Evolutionary conservation across 2,797 vertebrate genomes (phyloP), one percentile per base, ranked within the genome.

Genomic region (Neomorphus geoffroyi): DNA sequence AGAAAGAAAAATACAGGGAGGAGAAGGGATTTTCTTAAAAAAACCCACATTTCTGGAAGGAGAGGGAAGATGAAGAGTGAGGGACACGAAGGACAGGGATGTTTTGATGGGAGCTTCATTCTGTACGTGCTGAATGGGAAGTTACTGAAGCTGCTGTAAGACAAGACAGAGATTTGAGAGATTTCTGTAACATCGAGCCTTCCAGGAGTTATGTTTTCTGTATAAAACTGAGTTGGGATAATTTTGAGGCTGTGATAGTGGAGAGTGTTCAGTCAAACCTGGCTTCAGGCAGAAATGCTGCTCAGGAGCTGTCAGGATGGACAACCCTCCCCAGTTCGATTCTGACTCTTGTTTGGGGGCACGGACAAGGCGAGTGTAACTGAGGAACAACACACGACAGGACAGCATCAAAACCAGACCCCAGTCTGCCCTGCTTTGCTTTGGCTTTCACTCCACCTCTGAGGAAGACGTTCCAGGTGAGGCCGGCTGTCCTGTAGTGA

Each of bases 141-240:
- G 39, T 51, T 90, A n/a, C 30, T 30, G 11, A 62, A 78, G 46
- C 37, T 94, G 46, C 48, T 87, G 27, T 78, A 80, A 79, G 78
- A 57, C 22, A n/a, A 37, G 86, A 67, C 56, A 61, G 61, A 80
- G 17, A 46, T 92, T 83, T 45, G 41, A 71, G 79, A 37, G 48
- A 58, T 28, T 48, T 84, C 72, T 41, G 43, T 67, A 28, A 9
- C 2, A 0, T 6, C 5, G 11, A n/a, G 39, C 46, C 93, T 85
- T 97, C 45, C 51, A 41, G 66, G 80, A 85, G 30, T 81, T 57
- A 28, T 8, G 28, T 61, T 93, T 82, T 65, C 35, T 30, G 6
- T 87, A 27, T 57, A 8, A 48, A 72, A 86, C 43, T 66, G 39
- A 83, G 8, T 21, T 58, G 43, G 43, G 67, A 18, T 69, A 8